phyloP scores from a whole-genome alignment of 2,888 invertebrate species.

The Oscheius sp. region DNA sequence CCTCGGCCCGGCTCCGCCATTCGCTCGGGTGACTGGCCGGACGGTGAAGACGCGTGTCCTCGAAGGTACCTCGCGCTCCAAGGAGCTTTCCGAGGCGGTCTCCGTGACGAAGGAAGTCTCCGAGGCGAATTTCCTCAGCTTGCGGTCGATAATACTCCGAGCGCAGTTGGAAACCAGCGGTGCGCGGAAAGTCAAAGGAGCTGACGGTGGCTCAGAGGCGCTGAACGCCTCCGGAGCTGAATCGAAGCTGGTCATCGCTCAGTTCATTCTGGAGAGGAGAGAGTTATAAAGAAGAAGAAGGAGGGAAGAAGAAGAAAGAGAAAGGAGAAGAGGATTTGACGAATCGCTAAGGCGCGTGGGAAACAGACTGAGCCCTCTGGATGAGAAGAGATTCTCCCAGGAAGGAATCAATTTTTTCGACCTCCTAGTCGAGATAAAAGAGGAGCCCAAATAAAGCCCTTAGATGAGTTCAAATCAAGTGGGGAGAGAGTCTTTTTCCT shows the following conservation, averaged over 20 bases:
- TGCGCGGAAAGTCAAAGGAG: slow-evolving; percentile 46
- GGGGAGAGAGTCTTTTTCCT: too few species aligned
- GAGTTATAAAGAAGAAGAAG: neutral
- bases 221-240: slow-evolving; percentile 47
- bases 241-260: slow-evolving; percentile 42
- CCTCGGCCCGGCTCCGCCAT: slow-evolving; percentile 31
- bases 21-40: slow-evolving; percentile 45
- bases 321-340: neutral
- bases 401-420: too few species aligned
- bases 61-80: slow-evolving; percentile 45
- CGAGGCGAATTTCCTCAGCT: slow-evolving; percentile 65
- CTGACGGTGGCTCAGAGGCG: slow-evolving; percentile 40
- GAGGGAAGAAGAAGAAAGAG: neutral
- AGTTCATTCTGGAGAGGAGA: neutral
- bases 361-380: slow-evolving; percentile 19
- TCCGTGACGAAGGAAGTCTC: slow-evolving; percentile 64
- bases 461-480: too few species aligned
- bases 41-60: slow-evolving; percentile 60
- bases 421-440: neutral
- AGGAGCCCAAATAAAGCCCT: too few species aligned
- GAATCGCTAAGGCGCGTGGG: slow-evolving; percentile 27
- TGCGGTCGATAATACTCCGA: slow-evolving; percentile 58
- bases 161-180: slow-evolving; percentile 55
- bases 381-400: too few species aligned
- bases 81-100: slow-evolving; percentile 52